Evolutionary conservation across 2,888 invertebrate genomes (phyloP), one percentile per base, ranked within the genome.

Genomic region (Idaea dimidiata): DNA sequence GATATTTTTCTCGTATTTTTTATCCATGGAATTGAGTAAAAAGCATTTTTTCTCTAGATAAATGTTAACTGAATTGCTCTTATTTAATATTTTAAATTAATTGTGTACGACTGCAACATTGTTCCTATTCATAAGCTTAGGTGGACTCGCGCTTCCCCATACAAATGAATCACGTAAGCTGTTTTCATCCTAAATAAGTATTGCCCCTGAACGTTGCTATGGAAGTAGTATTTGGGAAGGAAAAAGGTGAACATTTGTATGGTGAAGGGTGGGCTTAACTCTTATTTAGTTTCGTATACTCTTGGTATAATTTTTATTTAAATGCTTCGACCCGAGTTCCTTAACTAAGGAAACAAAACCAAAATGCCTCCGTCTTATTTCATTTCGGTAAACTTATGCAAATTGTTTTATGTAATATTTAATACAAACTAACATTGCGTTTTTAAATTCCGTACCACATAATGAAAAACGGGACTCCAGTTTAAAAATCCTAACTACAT

Each of bases 401-500:
- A 43, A 1, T 24, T 43, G 7, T 43, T 43, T 14, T 14, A 43
- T 43, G 43, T 43, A 43, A 43, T n/a, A n/a, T n/a, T 24, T 24
- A 24, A 10, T 43, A 43, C 43, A 10, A 43, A 43, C 8, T 43
- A 10, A 43, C 43, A 43, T 14, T 43, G 10, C 10, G 43, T 43
- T 43, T 43, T 43, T 10, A 10, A 10, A 10, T 43, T 43, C 43
- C 10, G 43, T 43, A 43, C 10, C 14, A 10, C 43, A 14, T 10
- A 3, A 10, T 5, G 33, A 33, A 43, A 43, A 43, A 43, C 8
- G 14, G 43, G 43, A 43, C 43, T 14, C 43, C 14, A 43, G 43
- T 43, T 43, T 43, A 8, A 43, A 43, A 10, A 43, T 14, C 43
- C 54, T 6, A 60, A 33, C 59, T 61, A 57, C 59, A 58, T 54